Evolutionary conservation across 2,113 vertebrate genomes (phyloP).

Genomic region (Uria aalge): DNA sequence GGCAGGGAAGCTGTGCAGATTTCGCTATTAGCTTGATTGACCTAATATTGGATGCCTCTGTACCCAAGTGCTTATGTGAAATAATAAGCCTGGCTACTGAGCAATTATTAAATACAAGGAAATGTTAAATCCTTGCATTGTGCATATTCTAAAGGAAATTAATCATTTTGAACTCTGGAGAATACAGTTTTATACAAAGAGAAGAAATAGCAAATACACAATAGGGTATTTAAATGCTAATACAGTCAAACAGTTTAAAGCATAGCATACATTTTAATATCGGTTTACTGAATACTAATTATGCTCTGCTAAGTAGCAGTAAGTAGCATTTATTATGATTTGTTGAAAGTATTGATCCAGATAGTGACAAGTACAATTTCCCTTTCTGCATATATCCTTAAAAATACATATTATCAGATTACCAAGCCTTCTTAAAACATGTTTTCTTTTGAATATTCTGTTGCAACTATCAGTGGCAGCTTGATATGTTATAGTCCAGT

Average conservation of each 20-base stretch:
- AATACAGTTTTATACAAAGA: constrained; percentile 65
- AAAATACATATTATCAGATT: constrained; percentile 46
- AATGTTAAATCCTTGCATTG: constrained; percentile 71
- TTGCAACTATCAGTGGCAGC: neutral
- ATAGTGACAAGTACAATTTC: constrained; percentile 44
- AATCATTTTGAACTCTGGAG: constrained; percentile 71
- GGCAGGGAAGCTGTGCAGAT: neutral
- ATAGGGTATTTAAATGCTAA: constrained; percentile 74
- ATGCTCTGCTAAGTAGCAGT: constrained; percentile 61
- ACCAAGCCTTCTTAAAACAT: neutral
- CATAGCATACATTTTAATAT: constrained; percentile 64
- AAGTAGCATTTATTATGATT: constrained; percentile 64
- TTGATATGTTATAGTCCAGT: neutral
- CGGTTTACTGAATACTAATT: constrained; percentile 69
- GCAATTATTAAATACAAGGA: constrained; percentile 70
- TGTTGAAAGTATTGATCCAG: constrained; percentile 66
- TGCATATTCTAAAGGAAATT: constrained; percentile 70
- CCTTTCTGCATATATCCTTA: constrained; percentile 4
- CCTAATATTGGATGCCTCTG: constrained; percentile 1
- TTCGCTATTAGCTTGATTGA: neutral
- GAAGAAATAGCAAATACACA: constrained; percentile 69
- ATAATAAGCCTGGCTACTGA: constrained; percentile 65
- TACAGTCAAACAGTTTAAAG: constrained; percentile 70
- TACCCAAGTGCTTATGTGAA: constrained; percentile 40
- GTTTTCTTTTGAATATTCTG: neutral